Evolutionary conservation across 2,888 invertebrate species (phyloP), one percentile per base, ranked within the genome.

Genomic region (Drosophila antonietae): DNA sequence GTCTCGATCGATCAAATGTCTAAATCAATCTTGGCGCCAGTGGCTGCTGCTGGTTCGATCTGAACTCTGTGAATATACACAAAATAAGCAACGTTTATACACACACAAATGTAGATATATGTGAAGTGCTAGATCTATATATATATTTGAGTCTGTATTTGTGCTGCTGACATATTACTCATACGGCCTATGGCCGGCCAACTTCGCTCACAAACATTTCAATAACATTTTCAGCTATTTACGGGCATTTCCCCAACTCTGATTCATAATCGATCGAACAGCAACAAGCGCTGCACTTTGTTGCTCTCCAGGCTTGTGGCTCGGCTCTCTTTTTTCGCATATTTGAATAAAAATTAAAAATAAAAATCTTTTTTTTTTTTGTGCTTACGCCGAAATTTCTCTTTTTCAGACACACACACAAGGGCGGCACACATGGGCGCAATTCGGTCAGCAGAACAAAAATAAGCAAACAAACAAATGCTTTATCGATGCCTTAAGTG

Each of bases 211-310:
- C 52, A 23, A 12, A 33, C n/a, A 46, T 33, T 65, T 23, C 35
- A 59, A 55, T n/a, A 44, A n/a, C 46, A 12, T 60, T 69, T 68
- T 41, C 59, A 59, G 41, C 46, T 49, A 35, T 18, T 57, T 52
- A 46, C 18, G 61, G 75, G 60, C 64, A 80, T 65, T 80, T 76
- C 71, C 71, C 80, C 62, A 56, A 20, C n/a, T 23, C 33, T 75
- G 76, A 80, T 46, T 76, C 65, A 75, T 49, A 15, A 35, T 41
- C 28, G 43, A 28, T 31, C 12, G n/a, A 10, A 23, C 35, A 46
- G 9, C 39, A 59, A 60, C 43, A 68, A 55, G 44, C 10, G 14
- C 28, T 59, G 68, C 68, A 67, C 52, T 61, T 37, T 66, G 56
- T 66, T 39, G 23, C 23, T 33, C 14, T n/a, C 43, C n/a, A n/a